These are phyloP conservation scores for Fabriciana adippe DNA, from an alignment of 2,888 invertebrate genomes.

Conservation along the genomic window DNA sequence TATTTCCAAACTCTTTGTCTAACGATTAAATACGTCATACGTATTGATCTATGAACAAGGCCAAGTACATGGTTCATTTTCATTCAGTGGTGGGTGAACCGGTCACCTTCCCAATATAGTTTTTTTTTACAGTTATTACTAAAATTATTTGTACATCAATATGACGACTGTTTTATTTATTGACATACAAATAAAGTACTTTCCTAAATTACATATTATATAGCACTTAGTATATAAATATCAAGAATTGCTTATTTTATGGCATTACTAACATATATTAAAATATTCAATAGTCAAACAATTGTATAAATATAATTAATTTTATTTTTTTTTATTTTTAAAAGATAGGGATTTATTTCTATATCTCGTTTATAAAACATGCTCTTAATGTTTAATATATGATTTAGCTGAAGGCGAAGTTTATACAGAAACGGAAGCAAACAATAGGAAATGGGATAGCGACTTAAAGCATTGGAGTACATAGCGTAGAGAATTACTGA, in stretches of 20 bases:
- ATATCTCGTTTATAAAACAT: no score
- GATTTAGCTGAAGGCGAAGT: conserved; percentile 3
- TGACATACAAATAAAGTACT: neutral
- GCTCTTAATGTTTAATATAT: neutral
- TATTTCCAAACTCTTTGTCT: conserved; percentile 25
- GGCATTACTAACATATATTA: no score
- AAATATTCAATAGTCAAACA: no score
- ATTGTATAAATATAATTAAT: neutral
- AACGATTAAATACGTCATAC: conserved; percentile 50
- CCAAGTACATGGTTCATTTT: conserved; percentile 47
- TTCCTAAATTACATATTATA: neutral
- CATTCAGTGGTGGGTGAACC: conserved; percentile 18
- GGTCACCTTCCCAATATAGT: conserved; percentile 8
- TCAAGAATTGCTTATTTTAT: no score
- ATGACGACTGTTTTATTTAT: neutral
- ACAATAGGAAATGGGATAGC: conserved; percentile 9
- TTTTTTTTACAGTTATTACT: neutral
- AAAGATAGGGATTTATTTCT: no score
- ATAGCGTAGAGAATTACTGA: conserved; percentile 8
- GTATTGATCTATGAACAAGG: conserved; percentile 73
- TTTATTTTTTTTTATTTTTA: no score
- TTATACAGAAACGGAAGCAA: conserved; percentile 2
- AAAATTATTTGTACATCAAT: neutral
- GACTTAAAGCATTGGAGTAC: conserved; percentile 8
- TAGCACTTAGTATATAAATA: no score